Evolutionary conservation across 2,888 invertebrate species (phyloP), one percentile per base, ranked within the genome.

Genomic region (Brachypalpus laphriformis): DNA sequence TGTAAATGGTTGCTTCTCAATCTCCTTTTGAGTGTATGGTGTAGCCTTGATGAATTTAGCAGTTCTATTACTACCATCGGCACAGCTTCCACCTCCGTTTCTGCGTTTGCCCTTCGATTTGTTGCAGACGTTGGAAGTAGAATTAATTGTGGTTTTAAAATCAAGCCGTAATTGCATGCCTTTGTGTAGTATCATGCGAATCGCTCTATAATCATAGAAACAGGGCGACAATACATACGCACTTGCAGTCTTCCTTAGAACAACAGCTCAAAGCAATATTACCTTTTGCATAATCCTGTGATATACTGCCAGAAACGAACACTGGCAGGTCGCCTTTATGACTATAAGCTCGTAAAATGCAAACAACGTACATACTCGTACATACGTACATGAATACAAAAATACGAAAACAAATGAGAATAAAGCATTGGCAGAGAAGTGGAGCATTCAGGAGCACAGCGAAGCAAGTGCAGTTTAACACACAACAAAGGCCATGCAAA

Each of bases 391-490:
- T 18, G 9, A 42, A 59, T 18, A 74, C 6, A 28, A 14, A 72
- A 18, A 42, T 45, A 63, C 42, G 40, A 61, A 72, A 71, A 56
- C 57, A 57, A 18, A 70, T n/a, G 45, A 45, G 57, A 18, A 70
- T 20, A 57, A 74, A 74, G 40, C 25, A 20, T 18, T 28, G 20
- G 34, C 31, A 68, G 34, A 56, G 56, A 61, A 37, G 54, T 54
- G 47, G 70, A 54, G 61, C 68, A 61, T 59, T 54, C 61, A 61
- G 40, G 34, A 70, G 70, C 61, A 70, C 31, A 61, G 45, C 54
- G 51, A 70, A 72, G 42, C 72, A 66, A 80, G 72, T 80, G 80
- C 78, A 78, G 78, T 78, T 78, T 80, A 80, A 80, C 57, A 51
- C 42, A 80, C 66, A 72, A 72, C 59, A 72, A 78, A 78, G 78